A percentile compares a stretch with the other conserved stretches of the same genome.
phyloP scores from a whole-genome alignment of 2,113 vertebrate species.

The Fulica atra region DNA sequence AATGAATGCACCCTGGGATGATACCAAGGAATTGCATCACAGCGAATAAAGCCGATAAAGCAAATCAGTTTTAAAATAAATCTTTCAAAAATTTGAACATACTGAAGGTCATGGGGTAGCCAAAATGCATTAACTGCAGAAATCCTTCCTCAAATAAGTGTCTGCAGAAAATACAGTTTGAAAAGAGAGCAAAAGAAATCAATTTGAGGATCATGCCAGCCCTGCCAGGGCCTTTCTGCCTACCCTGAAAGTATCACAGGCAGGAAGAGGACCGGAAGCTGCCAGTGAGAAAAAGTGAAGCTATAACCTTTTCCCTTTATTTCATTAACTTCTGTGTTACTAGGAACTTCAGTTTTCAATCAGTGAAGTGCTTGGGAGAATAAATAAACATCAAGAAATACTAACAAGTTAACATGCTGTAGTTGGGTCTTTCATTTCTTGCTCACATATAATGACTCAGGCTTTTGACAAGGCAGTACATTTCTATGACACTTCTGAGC shows the following conservation, averaged over 20 bases:
- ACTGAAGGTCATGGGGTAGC: not conserved
- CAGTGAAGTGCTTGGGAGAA: not conserved
- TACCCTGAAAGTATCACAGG: fast-evolving
- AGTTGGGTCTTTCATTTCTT: not conserved
- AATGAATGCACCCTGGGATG: not conserved
- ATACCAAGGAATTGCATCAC: not conserved
- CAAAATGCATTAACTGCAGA: not conserved
- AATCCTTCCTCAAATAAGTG: not conserved
- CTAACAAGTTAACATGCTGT: not conserved
- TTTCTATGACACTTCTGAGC: not conserved
- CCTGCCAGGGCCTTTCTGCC: fast-evolving
- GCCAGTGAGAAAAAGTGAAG: not conserved
- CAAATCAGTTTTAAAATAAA: not conserved
- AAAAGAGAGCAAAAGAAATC: not conserved
- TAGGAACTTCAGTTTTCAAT: not conserved
- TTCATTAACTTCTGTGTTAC: not conserved
- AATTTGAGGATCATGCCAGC: not conserved
- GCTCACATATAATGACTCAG: not conserved
- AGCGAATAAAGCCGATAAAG: not conserved
- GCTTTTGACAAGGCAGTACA: not conserved
- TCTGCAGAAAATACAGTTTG: not conserved
- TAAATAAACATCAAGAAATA: not conserved
- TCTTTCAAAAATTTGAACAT: not conserved
- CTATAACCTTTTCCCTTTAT: not conserved
- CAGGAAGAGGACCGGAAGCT: not conserved